Conservation (phyloP, 2,113 vertebrate species). For the Odocoileus hemionus region DNA sequence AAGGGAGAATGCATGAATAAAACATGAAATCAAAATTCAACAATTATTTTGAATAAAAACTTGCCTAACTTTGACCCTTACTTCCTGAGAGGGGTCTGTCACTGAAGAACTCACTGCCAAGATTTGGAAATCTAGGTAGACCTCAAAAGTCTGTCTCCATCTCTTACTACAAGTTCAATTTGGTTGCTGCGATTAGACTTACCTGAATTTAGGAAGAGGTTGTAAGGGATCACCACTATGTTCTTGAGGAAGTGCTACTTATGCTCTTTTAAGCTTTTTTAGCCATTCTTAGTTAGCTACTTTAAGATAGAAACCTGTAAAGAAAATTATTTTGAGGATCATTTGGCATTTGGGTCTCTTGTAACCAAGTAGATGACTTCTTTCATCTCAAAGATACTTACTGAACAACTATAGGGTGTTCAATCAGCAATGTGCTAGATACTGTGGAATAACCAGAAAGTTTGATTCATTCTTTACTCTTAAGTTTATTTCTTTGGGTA, state of each 20-base stretch:
- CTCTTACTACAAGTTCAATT: background rate
- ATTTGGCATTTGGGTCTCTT: background rate
- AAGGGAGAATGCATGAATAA: background rate
- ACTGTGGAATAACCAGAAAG: background rate
- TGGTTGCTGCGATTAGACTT: background rate
- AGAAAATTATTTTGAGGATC: background rate
- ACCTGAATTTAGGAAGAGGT: background rate
- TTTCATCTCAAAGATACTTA: background rate
- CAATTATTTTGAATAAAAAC: background rate
- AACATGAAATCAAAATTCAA: background rate
- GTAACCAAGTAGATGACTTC: background rate
- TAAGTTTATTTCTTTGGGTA: constrained; percentile 4
- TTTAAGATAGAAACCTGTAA: background rate
- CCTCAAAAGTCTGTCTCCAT: background rate
- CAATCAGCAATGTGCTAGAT: background rate
- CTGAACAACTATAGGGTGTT: background rate
- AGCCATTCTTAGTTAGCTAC: background rate
- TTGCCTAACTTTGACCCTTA: background rate
- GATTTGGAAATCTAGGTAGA: background rate
- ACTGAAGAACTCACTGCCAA: background rate
- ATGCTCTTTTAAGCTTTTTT: background rate
- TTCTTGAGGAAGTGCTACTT: background rate
- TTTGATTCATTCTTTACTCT: background rate
- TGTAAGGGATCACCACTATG: background rate
- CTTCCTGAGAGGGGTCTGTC: background rate